Evolutionary conservation across 2,113 vertebrate genomes (phyloP), one percentile per base, ranked within the genome.

Genomic region (Gavia stellata): DNA sequence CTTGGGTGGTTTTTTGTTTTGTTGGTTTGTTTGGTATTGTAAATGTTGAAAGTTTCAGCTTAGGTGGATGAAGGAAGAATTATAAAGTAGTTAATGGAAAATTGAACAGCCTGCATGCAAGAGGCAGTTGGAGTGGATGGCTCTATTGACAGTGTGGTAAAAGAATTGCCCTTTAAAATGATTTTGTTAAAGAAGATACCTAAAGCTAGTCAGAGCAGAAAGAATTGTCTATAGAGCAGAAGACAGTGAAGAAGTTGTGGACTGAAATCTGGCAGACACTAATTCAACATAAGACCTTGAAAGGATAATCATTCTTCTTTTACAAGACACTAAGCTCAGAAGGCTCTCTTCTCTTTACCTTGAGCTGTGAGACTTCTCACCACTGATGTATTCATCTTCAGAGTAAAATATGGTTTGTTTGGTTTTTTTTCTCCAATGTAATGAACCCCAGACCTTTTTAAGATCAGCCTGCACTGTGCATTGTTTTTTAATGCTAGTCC

Each of bases 131-230:
- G n/a, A 84, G 47, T 59, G 34, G 24, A 71, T 71, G 53, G 82
- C 24, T 88, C 62, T 88, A 61, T 78, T 93, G 68, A 70, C n/a
- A 78, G 42, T 45, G 59, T 0, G 0, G 59, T 86, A 63, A 52
- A 31, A 92, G 71, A 90, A 75, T 29, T 92, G 65, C 47, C 52
- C 42, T 90, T 93, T 92, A 72, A 86, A 92, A 90, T 75, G 1
- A 44, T 84, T 90, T 86, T 74, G 80, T 93, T 88, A 88, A 93
- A 56, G 70, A 88, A 74, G 90, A 86, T 44, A 91, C 91, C 82
- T 92, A 79, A 74, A 93, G 87, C 86, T 94, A 91, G 85, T 93
- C 88, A 75, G 86, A 92, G 65, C 88, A 94, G 90, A 93, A 96
- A 47, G 67, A 91, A 83, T 74, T 74, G 38, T 82, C 82, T 77